Percentiles rank a stretch among this genome's conserved stretches.
Evolutionary conservation across 2,888 invertebrate genomes (phyloP).

Genomic region (Nudaria mundana): DNA sequence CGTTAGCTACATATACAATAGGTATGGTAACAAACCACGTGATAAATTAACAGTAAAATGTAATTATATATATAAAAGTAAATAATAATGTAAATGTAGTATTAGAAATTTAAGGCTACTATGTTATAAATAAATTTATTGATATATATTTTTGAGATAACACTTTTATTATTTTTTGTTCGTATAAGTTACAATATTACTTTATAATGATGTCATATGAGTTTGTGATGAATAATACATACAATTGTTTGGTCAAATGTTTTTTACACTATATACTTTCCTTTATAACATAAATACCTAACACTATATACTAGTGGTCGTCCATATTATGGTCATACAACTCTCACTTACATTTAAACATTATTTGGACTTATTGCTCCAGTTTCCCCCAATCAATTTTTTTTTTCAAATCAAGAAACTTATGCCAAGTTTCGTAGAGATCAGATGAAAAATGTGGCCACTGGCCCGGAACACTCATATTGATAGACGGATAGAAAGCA

Average conservation of each 20-base stretch:
- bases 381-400: too few relatives aligned
- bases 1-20: slow-evolving; percentile 34
- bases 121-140: slow-evolving; percentile 48
- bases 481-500: too few relatives aligned
- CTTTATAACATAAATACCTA: too few relatives aligned
- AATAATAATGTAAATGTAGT: slow-evolving; percentile 55
- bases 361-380: too few relatives aligned
- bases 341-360: too few relatives aligned
- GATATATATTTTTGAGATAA: slow-evolving; percentile 48
- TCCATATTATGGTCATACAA: too few relatives aligned
- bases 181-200: slow-evolving; percentile 47
- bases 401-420: too few relatives aligned
- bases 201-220: slow-evolving; percentile 51
- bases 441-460: too few relatives aligned
- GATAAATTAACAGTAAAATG: slow-evolving; percentile 66
- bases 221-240: slow-evolving; percentile 72
- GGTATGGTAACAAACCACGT: slow-evolving; percentile 68
- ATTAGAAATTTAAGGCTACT: slow-evolving; percentile 52
- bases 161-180: slow-evolving; percentile 42
- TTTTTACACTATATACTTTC: too few relatives aligned
- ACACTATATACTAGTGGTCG: too few relatives aligned
- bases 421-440: too few relatives aligned
- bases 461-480: too few relatives aligned
- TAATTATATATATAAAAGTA: slow-evolving; percentile 49
- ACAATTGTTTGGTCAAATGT: slow-evolving; percentile 67